phyloP scores from a whole-genome alignment of 2,888 invertebrate genomes.

The Ctena decussata region DNA sequence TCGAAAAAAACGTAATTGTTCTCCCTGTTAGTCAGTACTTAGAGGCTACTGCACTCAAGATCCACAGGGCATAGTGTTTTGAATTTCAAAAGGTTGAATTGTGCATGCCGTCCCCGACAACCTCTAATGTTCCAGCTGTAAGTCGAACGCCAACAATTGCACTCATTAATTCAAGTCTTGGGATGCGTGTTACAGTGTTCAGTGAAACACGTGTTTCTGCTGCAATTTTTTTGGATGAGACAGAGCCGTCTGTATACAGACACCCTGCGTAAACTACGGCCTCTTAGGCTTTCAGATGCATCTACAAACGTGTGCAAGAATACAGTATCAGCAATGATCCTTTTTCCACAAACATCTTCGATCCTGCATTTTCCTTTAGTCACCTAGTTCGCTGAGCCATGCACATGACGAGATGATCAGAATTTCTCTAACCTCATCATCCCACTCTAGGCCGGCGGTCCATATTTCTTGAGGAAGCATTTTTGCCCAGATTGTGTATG shows the following conservation, averaged over 20 bases:
- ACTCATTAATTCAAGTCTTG: constrained; percentile 28
- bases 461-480: too few species aligned
- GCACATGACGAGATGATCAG: neutral
- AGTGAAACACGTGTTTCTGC: constrained; percentile 42
- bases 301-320: neutral
- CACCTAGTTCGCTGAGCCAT: neutral
- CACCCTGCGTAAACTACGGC: constrained; percentile 39
- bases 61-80: constrained; percentile 23
- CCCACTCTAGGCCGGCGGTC: neutral
- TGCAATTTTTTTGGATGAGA: constrained; percentile 19
- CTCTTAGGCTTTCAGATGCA: constrained; percentile 16
- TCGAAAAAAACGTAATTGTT: too few species aligned
- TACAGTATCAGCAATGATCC: neutral
- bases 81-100: constrained; percentile 20
- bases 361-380: neutral
- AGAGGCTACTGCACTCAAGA: too few species aligned
- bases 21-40: too few species aligned
- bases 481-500: neutral
- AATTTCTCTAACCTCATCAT: neutral
- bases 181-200: constrained; percentile 30
- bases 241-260: neutral
- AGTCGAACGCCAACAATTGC: constrained; percentile 24
- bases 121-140: neutral
- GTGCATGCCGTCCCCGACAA: neutral
- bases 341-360: neutral